phyloP scores from a whole-genome alignment of 2,797 vertebrate species.

The Anguilla marmorata region DNA sequence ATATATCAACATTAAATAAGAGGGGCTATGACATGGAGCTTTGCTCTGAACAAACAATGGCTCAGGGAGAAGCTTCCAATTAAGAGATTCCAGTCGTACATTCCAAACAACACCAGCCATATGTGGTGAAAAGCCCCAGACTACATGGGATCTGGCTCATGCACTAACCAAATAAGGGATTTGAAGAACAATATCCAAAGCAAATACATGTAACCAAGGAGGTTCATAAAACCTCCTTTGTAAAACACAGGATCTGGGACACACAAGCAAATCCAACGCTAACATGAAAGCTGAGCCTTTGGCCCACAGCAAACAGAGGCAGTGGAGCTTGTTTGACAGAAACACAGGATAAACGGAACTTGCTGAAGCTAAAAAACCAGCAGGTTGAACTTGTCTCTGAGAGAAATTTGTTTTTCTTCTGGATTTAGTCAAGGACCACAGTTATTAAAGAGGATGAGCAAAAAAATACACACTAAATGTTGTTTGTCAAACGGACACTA shows the following conservation, averaged over 20 bases:
- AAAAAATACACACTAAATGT: neutral
- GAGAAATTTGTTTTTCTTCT: neutral
- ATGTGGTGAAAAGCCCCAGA: slow-evolving; percentile 5
- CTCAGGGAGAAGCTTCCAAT: neutral
- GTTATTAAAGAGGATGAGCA: neutral
- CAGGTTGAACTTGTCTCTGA: neutral
- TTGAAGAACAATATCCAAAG: neutral
- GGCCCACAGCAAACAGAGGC: neutral
- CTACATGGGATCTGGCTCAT: neutral
- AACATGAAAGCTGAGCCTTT: neutral
- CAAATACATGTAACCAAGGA: slow-evolving; percentile 7
- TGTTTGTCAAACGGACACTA: slow-evolving; percentile 47
- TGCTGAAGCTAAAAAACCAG: slow-evolving; percentile 6
- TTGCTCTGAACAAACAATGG: neutral
- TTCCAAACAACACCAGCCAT: neutral
- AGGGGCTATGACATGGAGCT: neutral
- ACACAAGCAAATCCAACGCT: neutral
- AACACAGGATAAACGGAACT: neutral
- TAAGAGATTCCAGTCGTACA: neutral
- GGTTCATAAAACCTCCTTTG: neutral
- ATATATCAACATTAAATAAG: neutral
- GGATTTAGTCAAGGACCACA: neutral
- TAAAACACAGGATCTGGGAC: neutral
- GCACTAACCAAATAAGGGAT: slow-evolving; percentile 1
- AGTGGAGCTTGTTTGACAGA: neutral